Evolutionary conservation across 2,888 invertebrate species (phyloP), one percentile per base, ranked within the genome.

Genomic region (Sicus ferrugineus): DNA sequence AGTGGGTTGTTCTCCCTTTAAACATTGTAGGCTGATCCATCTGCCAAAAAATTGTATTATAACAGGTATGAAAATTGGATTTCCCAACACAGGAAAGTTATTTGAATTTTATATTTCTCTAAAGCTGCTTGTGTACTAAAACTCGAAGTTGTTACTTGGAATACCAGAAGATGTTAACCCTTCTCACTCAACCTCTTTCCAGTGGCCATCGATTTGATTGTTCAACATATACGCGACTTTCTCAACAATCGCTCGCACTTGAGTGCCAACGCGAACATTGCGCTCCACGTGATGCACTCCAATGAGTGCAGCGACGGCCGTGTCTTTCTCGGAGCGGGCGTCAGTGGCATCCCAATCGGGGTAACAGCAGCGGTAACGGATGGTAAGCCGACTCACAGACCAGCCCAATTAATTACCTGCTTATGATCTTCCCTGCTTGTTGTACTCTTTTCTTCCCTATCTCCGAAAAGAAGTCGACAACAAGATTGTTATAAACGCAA

Each of bases 181-280:
- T 58, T 61, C 23, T 54, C 28, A 19, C n/a, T 11, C 19, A 67
- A 65, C 74, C 66, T 76, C 73, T 72, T 78, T 92, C 71, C 91
- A 97, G 98, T 98, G 85, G 98, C 98, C 75, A 97, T 98, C 83
- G 96, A 97, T 84, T 88, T 98, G 85, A 97, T 98, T 82, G 97
- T 98, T 63, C 97, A 97, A 86, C 97, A 97, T 86, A 97, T 98
- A 84, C 92, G 95, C 77, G 97, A 97, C 84, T 91, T 96, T 81
- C 87, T 97, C 79, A 90, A 89, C 80, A 89, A 89, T 81, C 87
- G 89, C 14, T 79, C 82, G 5, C 79, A 77, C 21, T 75, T 75
- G 62, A 81, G 79, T 6, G 83, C 83, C n/a, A 78, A 81, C 5
- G 77, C 77, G 26, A 83, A 81, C 31, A 79, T 83, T 70, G 77